Evolutionary conservation across 2,888 invertebrate genomes (phyloP), one percentile per base, ranked within the genome.

Genomic region (Empis livida): DNA sequence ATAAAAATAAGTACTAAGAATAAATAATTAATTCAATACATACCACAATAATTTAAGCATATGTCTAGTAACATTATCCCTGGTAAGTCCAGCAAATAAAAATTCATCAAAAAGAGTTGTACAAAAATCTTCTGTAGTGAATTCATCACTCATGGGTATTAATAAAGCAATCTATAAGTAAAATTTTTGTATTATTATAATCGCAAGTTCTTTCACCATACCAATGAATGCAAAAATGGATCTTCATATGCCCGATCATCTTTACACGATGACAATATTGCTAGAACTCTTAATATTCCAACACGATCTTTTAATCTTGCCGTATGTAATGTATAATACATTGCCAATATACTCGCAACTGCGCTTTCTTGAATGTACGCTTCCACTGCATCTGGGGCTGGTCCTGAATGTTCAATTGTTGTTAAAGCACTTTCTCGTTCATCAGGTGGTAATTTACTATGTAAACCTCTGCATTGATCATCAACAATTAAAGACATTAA

Each of bases 101-200:
- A 95, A 95, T 65, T 94, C 93, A 68, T 95, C 94, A 71, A 96
- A 94, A 40, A 96, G 78, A 2, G 90, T 89, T 3, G 92, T 92
- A 68, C 93, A 94, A 64, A 95, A 94, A 57, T 94, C 93, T 70
- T 94, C 92, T 0, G 88, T 85, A 54, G 86, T 77, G 62, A 96
- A 95, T 67, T 94, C 94, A 55, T 96, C 95, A 5, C 84, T 80
- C 75, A 94, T 82, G 50, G 87, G 85, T 55, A 93, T 84, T 9
- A 96, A 73, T 42, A 88, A 68, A 1, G 89, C 84, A 49, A 70
- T 68, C 63, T 66, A 30, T 40, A 43, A 35, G 45, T 44, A 39
- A 10, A 27, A 16, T 14, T 35, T 23, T 10, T 32, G 11, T 32
- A 13, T 32, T 13, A 8, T 32, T 32, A 13, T 32, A 32, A 32